phyloP scores from a whole-genome alignment of 2,113 vertebrate species.

The Columba janthina region DNA sequence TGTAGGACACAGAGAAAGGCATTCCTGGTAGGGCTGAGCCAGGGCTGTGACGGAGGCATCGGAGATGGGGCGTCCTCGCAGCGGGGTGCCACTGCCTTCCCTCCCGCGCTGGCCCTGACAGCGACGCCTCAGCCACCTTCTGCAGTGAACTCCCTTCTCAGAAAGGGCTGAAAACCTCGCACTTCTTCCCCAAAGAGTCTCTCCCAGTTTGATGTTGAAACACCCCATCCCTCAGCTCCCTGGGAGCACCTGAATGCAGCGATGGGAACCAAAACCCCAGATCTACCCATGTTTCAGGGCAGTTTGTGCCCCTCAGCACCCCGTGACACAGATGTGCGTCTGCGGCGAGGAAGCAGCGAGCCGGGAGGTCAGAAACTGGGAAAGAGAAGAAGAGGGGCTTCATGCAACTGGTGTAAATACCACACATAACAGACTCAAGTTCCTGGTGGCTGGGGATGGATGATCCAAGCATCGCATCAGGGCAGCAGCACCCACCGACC shows the following conservation, averaged over 20 bases:
- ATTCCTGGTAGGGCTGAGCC: not conserved
- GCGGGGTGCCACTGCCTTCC: not conserved
- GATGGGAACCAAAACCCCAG: not conserved
- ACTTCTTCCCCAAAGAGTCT: not conserved
- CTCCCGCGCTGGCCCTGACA: not conserved
- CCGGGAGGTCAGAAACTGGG: not conserved
- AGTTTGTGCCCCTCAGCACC: not conserved
- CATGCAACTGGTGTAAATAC: not conserved
- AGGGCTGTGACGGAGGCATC: not conserved
- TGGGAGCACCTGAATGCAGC: not conserved
- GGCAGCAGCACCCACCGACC: not conserved
- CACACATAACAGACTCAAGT: not conserved
- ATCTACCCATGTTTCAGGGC: not conserved
- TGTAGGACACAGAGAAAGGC: not conserved
- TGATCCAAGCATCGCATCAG: not conserved
- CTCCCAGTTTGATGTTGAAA: not conserved
- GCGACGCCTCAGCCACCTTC: not conserved
- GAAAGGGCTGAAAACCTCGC: conserved; percentile 29
- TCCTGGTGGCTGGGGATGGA: not conserved
- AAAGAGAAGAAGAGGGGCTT: not conserved
- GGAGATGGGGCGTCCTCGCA: not conserved
- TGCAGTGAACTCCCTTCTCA: not conserved
- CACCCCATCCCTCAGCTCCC: not conserved
- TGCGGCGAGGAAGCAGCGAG: not conserved
- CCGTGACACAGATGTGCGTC: fast-evolving